phyloP scores from a whole-genome alignment of 2,113 vertebrate genomes.

The Microcebus lehilahytsara region DNA sequence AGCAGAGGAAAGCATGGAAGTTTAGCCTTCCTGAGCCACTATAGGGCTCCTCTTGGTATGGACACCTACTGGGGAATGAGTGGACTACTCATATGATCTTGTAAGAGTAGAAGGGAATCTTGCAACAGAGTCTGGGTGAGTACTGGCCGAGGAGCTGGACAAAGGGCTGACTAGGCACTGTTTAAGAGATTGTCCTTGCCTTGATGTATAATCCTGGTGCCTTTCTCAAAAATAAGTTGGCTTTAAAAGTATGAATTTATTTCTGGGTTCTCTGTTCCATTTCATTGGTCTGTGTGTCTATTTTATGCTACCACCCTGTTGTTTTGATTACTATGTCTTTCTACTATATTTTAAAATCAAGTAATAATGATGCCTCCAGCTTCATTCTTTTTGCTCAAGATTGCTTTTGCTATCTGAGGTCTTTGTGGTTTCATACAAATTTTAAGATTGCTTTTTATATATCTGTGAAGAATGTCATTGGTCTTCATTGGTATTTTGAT shows the following conservation, averaged over 20 bases:
- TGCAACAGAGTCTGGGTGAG: background rate
- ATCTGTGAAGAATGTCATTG: background rate
- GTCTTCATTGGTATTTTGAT: background rate
- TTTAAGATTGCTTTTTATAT: background rate
- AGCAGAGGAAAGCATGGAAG: background rate
- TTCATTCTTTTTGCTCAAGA: background rate
- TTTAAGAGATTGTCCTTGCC: background rate
- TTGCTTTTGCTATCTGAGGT: background rate
- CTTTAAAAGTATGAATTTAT: background rate
- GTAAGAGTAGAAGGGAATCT: background rate
- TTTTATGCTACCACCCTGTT: background rate
- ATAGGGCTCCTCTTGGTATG: background rate
- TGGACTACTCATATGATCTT: no score
- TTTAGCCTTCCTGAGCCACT: background rate
- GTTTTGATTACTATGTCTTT: background rate
- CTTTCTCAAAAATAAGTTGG: background rate
- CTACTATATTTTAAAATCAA: background rate
- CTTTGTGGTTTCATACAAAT: background rate
- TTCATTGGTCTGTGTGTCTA: background rate
- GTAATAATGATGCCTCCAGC: background rate
- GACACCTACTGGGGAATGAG: background rate
- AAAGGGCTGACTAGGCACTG: fast-evolving
- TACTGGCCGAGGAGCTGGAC: no score
- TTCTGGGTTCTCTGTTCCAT: background rate
- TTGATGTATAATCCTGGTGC: background rate